A percentile compares a stretch with the other conserved stretches of the same genome.
Evolutionary conservation across 1,140 invertebrate species (phyloP).

Genomic region (Paraescarpia echinospica): DNA sequence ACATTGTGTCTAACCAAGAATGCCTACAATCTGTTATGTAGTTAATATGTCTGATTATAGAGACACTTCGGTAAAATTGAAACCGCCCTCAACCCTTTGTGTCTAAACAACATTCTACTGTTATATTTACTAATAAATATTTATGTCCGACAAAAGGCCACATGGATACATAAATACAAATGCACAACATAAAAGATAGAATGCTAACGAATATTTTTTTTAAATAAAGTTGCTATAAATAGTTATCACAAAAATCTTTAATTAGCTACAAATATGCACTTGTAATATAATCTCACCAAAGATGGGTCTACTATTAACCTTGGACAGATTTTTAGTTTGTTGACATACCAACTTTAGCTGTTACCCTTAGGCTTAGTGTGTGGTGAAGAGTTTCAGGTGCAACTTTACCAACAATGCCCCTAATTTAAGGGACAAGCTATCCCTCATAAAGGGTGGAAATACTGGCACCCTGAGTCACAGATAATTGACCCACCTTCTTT

Average conservation of each 20-base stretch:
- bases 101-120: too few species aligned
- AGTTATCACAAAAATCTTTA: background rate
- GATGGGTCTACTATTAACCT: background rate
- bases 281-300: background rate
- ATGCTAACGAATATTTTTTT: too few species aligned
- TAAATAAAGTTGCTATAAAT: too few species aligned
- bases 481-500: background rate
- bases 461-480: background rate
- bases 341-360: background rate
- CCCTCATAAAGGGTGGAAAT: background rate
- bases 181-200: too few species aligned
- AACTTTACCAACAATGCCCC: background rate
- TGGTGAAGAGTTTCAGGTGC: background rate
- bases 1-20: background rate
- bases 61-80: background rate
- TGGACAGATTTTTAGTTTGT: background rate
- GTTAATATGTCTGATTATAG: background rate
- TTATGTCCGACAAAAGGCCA: too few species aligned
- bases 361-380: background rate
- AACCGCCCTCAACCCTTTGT: background rate
- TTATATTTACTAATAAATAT: too few species aligned
- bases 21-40: background rate
- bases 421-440: background rate
- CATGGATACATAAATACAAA: too few species aligned
- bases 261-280: background rate